Conservation (phyloP, 2,888 invertebrate species). For the Philaethria dido region DNA sequence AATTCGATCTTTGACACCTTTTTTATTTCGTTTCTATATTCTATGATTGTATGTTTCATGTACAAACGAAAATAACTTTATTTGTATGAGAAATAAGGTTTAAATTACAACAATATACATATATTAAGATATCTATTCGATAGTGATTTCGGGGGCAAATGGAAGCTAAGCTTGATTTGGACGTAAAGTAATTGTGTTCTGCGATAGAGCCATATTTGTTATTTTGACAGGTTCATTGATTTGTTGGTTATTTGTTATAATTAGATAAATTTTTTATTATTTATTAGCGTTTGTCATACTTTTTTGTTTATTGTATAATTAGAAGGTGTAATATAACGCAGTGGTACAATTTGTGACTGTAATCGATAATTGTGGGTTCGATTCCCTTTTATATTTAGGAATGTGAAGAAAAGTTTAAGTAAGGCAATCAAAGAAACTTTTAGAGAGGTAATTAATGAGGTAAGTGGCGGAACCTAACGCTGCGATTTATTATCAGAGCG, state of each 20-base stretch:
- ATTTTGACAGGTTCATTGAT: slow-evolving; percentile 25
- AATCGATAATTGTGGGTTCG: too few species aligned
- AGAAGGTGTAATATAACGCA: too few species aligned
- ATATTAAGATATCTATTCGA: slow-evolving; percentile 71
- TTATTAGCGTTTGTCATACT: neutral
- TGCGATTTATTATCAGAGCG: too few species aligned
- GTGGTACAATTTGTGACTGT: too few species aligned
- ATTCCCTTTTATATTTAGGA: too few species aligned
- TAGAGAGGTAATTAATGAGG: too few species aligned
- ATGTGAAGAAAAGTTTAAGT: too few species aligned
- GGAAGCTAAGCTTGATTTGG: slow-evolving; percentile 54
- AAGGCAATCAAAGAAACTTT: too few species aligned
- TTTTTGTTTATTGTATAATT: neutral
- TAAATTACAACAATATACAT: slow-evolving; percentile 41
- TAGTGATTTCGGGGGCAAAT: slow-evolving; percentile 59
- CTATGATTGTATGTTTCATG: slow-evolving; percentile 61
- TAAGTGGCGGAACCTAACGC: too few species aligned
- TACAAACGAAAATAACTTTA: slow-evolving; percentile 41
- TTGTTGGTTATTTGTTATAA: neutral
- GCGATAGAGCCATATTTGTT: slow-evolving; percentile 67
- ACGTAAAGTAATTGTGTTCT: slow-evolving; percentile 70
- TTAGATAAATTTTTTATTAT: slow-evolving; percentile 20
- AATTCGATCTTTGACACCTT: slow-evolving; percentile 84
- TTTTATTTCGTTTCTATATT: slow-evolving; percentile 77
- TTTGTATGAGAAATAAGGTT: slow-evolving; percentile 42